A percentile compares a stretch with the other conserved stretches of the same genome.
Conservation (phyloP, 2,888 invertebrate species). For the Baronia brevicornis region DNA sequence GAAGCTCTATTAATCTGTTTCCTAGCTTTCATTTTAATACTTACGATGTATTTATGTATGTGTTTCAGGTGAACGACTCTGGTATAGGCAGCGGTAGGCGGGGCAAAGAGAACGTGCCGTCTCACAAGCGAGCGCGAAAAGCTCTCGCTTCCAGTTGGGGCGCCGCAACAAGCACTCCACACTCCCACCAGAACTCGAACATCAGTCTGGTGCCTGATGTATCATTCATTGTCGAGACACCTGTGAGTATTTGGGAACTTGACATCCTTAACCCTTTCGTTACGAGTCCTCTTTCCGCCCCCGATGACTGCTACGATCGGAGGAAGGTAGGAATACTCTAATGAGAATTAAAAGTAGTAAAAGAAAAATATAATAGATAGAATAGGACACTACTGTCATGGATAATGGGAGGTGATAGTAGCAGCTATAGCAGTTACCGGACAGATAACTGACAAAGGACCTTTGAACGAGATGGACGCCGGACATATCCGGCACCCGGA, state of each 20-base stretch:
- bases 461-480: too few relatives aligned
- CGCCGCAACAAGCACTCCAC: constrained; percentile 66
- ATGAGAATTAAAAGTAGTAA: not conserved
- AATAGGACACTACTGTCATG: too few relatives aligned
- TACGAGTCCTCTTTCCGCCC: constrained; percentile 26
- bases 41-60: constrained; percentile 1
- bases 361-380: too few relatives aligned
- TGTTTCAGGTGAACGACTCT: constrained; percentile 51
- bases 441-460: too few relatives aligned
- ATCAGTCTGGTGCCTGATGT: constrained; percentile 73
- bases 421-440: too few relatives aligned
- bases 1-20: too few relatives aligned
- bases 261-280: not conserved
- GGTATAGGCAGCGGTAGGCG: constrained; percentile 62
- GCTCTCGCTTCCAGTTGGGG: constrained; percentile 86
- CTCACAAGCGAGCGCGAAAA: constrained; percentile 83
- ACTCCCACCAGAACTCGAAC: constrained; percentile 20
- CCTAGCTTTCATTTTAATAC: too few relatives aligned
- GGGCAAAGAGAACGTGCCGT: constrained; percentile 82
- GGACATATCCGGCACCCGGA: too few relatives aligned
- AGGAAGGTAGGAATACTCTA: constrained; percentile 13
- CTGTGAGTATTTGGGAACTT: constrained; percentile 68
- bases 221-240: constrained; percentile 85
- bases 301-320: constrained; percentile 5
- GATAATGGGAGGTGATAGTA: too few relatives aligned